phyloP scores from a whole-genome alignment of 2,113 vertebrate genomes.

The Cochlearius cochlearius region DNA sequence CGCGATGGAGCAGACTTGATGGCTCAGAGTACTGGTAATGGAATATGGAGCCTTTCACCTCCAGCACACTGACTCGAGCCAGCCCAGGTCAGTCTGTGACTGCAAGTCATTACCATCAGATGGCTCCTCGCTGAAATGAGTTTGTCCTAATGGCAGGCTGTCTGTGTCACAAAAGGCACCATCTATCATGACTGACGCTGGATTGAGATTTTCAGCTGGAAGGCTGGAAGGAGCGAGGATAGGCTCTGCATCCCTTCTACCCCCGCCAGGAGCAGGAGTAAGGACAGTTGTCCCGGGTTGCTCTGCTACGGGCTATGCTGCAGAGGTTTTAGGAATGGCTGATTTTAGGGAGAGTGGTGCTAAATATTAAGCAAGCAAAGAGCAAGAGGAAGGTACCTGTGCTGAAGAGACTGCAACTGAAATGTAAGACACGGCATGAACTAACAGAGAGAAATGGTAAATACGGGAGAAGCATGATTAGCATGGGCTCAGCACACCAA shows the following conservation, averaged over 20 bases:
- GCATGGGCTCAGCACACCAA: not conserved
- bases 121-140: not conserved
- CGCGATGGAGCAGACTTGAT: slow-evolving; percentile 16
- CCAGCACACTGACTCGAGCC: not conserved
- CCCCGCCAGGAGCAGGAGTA: accelerated
- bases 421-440: not conserved
- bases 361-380: not conserved
- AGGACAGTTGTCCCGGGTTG: not conserved
- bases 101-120: slow-evolving; percentile 46
- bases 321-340: not conserved
- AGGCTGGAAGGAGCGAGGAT: not conserved
- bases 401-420: not conserved
- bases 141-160: slow-evolving; percentile 29
- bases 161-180: slow-evolving; percentile 24
- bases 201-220: not conserved
- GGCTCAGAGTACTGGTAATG: slow-evolving; percentile 34
- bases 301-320: not conserved
- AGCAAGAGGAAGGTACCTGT: not conserved
- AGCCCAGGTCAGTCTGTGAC: slow-evolving; percentile 6
- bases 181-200: slow-evolving; percentile 3
- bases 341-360: not conserved
- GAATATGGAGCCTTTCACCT: slow-evolving; percentile 30
- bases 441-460: not conserved
- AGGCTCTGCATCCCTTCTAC: not conserved
- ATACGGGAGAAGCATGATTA: accelerated